Conservation (phyloP, 2,888 invertebrate species). For the Cyrtodaria siliqua region DNA sequence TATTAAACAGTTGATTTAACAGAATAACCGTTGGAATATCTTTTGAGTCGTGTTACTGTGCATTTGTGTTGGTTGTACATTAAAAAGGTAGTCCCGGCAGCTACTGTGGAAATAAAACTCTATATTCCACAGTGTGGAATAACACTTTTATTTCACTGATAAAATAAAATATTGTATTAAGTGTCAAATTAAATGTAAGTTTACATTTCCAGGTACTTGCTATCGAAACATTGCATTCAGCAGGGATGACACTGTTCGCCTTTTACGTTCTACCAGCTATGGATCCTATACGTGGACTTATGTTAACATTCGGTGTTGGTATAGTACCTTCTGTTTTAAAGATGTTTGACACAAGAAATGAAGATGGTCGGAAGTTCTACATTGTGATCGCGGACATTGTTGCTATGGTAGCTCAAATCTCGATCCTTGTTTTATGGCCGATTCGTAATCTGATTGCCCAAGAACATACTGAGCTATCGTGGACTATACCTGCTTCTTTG, state of each 20-base stretch:
- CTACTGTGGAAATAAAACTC: no score
- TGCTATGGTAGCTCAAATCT: conserved; percentile 71
- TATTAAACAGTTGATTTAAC: no score
- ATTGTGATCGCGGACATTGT: conserved; percentile 65
- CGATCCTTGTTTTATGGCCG: conserved; percentile 75
- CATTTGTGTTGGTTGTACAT: no score
- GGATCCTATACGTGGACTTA: conserved; percentile 97
- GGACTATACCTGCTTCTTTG: conserved; percentile 94
- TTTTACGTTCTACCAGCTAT: conserved; percentile 96
- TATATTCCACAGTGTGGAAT: no score
- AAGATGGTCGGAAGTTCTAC: conserved; percentile 63
- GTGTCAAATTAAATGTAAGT: no score
- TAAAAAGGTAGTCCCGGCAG: no score
- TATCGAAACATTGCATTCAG: conserved; percentile 95
- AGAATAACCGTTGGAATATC: no score
- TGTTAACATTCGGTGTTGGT: conserved; percentile 98
- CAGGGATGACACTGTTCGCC: conserved; percentile 94
- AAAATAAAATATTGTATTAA: no score
- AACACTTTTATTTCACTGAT: no score
- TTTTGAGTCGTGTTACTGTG: no score
- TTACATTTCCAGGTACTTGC: conserved; percentile 88
- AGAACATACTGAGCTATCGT: conserved; percentile 65
- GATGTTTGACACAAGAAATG: conserved; percentile 71
- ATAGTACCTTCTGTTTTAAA: conserved; percentile 91
- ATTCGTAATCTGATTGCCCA: conserved; percentile 56